These are phyloP conservation scores for Orthosia incerta DNA, from an alignment of 2,888 invertebrate genomes.

Conservation along the genomic window DNA sequence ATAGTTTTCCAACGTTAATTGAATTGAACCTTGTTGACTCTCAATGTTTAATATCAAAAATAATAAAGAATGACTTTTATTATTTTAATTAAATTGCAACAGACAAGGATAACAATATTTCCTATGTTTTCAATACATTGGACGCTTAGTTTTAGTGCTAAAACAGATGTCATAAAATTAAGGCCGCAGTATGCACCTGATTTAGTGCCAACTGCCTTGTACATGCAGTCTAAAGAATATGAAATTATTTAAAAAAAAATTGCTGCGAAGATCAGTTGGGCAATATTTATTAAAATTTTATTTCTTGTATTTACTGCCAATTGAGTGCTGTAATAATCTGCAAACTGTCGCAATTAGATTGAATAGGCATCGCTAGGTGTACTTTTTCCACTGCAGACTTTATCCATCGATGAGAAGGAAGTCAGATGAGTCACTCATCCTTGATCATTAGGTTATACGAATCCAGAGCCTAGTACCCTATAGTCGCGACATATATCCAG, in stretches of 20 bases:
- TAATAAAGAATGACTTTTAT: no score
- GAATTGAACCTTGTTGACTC: no score
- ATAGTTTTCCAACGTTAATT: no score
- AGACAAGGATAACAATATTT: no score
- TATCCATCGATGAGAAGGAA: not conserved
- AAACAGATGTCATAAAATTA: not conserved
- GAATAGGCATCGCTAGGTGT: not conserved
- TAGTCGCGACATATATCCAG: not conserved
- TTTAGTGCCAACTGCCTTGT: not conserved
- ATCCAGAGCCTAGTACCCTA: not conserved
- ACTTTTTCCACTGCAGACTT: not conserved
- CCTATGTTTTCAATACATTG: no score
- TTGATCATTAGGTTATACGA: not conserved
- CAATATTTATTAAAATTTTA: not conserved
- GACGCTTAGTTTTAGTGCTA: not conserved
- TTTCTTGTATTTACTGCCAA: not conserved
- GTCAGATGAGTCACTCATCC: not conserved
- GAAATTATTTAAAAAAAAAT: not conserved
- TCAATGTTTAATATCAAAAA: no score
- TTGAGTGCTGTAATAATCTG: not conserved
- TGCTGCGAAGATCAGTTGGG: not conserved
- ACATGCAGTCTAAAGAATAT: not conserved
- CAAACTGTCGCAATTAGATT: not conserved
- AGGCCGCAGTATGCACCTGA: not conserved
- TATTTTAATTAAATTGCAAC: no score